Conservation (phyloP, 2,797 vertebrate species). For the Syndactyla subalaris region DNA sequence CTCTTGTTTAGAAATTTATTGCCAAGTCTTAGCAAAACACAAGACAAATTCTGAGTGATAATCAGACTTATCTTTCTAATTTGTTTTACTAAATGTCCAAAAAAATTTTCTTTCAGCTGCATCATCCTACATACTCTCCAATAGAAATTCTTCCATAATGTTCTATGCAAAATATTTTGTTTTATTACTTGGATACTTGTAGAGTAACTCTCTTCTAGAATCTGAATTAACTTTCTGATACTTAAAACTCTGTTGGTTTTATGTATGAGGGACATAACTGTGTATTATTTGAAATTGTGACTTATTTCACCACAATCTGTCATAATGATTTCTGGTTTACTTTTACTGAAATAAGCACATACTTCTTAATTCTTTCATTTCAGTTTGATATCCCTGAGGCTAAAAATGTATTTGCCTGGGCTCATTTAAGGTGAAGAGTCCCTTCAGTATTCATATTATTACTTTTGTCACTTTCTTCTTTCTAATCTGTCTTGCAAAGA, state of each 20-base stretch:
- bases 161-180: not conserved
- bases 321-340: not conserved
- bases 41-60: not conserved
- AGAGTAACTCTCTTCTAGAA: not conserved
- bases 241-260: not conserved
- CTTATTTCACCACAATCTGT: not conserved
- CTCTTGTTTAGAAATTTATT: not conserved
- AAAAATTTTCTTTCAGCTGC: not conserved
- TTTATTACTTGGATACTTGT: not conserved
- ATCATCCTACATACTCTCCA: rapidly evolving
- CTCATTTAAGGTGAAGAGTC: not conserved
- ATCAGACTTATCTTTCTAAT: not conserved
- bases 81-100: not conserved
- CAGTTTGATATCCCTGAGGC: not conserved
- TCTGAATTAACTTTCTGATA: not conserved
- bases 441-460: constrained; percentile 17
- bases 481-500: not conserved
- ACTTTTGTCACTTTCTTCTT: constrained; percentile 6
- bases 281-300: not conserved
- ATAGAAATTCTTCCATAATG: not conserved
- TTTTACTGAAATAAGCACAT: not conserved
- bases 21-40: not conserved
- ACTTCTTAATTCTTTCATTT: not conserved
- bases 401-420: not conserved
- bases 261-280: rapidly evolving